Percentiles rank a stretch among this genome's conserved stretches.
phyloP scores from a whole-genome alignment of 2,797 vertebrate genomes.

The Sternarchorhynchus goeldii region DNA sequence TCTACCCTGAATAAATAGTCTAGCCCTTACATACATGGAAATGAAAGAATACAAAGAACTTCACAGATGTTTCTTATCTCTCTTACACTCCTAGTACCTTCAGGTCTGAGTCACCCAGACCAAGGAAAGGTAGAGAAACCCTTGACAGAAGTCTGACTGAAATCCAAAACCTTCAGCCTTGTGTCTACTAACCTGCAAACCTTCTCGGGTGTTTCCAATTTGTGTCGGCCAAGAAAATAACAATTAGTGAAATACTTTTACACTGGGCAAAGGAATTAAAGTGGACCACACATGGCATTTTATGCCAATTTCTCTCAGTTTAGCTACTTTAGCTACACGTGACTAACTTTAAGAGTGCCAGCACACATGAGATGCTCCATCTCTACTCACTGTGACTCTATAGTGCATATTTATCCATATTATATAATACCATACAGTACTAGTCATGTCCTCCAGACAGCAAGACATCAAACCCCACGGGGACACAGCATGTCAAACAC shows the following conservation, averaged over 20 bases:
- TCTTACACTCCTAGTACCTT: conserved; percentile 21
- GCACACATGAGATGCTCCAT: neutral
- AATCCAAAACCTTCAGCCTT: too few relatives aligned
- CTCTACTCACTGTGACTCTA: conserved; percentile 9
- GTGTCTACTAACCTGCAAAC: neutral
- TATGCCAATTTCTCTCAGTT: conserved; percentile 25
- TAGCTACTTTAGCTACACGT: conserved; percentile 26
- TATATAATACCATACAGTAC: conserved; percentile 39
- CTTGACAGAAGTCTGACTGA: neutral
- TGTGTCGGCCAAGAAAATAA: neutral
- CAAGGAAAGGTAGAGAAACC: conserved; percentile 19
- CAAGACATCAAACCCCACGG: neutral
- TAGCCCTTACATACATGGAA: conserved; percentile 57
- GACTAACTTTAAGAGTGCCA: conserved; percentile 35
- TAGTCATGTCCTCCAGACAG: conserved; percentile 12
- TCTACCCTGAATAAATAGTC: conserved; percentile 49
- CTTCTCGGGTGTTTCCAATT: neutral
- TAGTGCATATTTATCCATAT: conserved; percentile 23
- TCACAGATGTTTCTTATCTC: conserved; percentile 29
- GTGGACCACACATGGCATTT: conserved; percentile 17
- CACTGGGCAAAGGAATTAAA: neutral
- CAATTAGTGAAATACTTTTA: neutral
- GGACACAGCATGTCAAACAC: conserved; percentile 5
- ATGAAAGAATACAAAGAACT: conserved; percentile 40
- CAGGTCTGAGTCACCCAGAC: conserved; percentile 25